Conservation (phyloP, 1,140 invertebrate genomes). For the Papilio machaon region DNA sequence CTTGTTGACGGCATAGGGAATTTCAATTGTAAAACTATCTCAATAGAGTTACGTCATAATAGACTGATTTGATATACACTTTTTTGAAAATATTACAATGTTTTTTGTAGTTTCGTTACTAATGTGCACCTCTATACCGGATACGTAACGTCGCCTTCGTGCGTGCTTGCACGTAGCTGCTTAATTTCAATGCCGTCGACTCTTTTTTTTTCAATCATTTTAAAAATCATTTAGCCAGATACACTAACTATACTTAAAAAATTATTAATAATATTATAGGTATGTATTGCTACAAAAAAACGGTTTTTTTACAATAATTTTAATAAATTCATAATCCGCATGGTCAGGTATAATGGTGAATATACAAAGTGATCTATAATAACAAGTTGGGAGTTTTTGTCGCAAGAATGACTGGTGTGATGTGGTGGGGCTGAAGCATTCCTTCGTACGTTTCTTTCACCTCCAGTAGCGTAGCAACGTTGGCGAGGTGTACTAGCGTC, state of each 20-base stretch:
- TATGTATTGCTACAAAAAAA: neutral
- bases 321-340: neutral
- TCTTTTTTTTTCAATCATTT: conserved; percentile 11
- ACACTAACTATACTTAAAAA: neutral
- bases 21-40: neutral
- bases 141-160: conserved; percentile 25
- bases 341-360: neutral
- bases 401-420: conserved; percentile 27
- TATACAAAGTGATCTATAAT: conserved; percentile 19
- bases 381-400: conserved; percentile 41
- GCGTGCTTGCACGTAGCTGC: neutral
- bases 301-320: neutral
- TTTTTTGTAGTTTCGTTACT: neutral
- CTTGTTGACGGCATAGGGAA: neutral
- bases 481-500: conserved; percentile 56
- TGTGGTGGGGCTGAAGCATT: conserved; percentile 54
- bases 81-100: neutral
- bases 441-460: conserved; percentile 60
- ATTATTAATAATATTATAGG: neutral
- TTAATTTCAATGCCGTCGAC: conserved; percentile 30
- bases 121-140: conserved; percentile 15
- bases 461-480: conserved; percentile 59
- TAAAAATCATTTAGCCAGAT: neutral
- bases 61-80: neutral
- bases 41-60: neutral